These are phyloP conservation scores for Hydrotaea cyrtoneurina DNA, from an alignment of 2,888 invertebrate species.

Conservation along the genomic window DNA sequence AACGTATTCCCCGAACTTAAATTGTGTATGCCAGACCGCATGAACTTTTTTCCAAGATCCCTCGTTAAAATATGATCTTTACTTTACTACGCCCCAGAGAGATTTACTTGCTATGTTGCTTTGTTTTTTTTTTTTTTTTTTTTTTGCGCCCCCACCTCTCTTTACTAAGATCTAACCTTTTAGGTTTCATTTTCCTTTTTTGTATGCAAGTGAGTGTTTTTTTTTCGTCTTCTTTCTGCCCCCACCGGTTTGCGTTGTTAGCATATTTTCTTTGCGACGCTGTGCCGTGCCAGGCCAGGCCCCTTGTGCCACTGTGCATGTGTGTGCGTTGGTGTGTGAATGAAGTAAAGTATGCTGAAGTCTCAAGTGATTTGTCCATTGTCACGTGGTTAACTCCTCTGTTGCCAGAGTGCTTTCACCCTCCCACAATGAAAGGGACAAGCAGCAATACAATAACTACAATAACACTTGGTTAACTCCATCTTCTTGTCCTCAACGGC, in stretches of 20 bases:
- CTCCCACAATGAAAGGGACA: background rate
- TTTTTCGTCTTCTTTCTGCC: no score
- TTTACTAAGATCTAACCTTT: constrained; percentile 1
- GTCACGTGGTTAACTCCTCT: constrained; percentile 62
- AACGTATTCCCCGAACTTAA: no score
- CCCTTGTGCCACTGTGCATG: background rate
- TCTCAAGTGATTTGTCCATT: constrained; percentile 65
- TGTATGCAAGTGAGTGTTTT: background rate
- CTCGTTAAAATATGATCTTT: constrained; percentile 28
- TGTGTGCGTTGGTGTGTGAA: background rate
- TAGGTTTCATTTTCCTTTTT: constrained; percentile 6
- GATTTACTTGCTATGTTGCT: constrained; percentile 8
- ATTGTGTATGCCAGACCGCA: background rate
- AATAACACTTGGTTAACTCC: constrained; percentile 3
- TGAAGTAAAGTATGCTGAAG: constrained; percentile 37
- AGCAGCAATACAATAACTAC: background rate
- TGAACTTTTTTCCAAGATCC: constrained; percentile 12
- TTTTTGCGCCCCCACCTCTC: no score
- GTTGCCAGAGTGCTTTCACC: constrained; percentile 33
- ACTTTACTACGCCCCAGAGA: constrained; percentile 21
- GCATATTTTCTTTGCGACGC: background rate
- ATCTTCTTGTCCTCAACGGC: background rate
- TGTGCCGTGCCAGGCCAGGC: background rate
- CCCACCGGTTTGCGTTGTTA: background rate
- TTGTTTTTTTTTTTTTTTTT: constrained; percentile 73